phyloP scores from a whole-genome alignment of 2,888 invertebrate species.

The Catocala fraxini region DNA sequence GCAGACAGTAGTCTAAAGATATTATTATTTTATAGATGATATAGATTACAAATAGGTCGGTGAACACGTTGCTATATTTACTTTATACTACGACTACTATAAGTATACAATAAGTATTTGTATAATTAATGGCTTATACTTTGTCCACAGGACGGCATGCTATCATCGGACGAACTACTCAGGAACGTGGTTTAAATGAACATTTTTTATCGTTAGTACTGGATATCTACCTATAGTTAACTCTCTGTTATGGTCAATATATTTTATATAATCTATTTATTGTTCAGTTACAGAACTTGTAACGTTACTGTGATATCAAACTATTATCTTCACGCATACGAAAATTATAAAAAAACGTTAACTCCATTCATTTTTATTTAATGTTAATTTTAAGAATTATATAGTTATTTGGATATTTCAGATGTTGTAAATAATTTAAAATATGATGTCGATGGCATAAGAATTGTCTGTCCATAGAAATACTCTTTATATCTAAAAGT shows the following conservation, averaged over 20 bases:
- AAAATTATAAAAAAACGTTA: slow-evolving; percentile 50
- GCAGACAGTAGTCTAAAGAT: too few species aligned
- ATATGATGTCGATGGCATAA: slow-evolving; percentile 66
- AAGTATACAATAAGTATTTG: not conserved
- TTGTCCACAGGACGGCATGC: slow-evolving; percentile 85
- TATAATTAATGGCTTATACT: slow-evolving; percentile 8
- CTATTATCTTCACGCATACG: slow-evolving; percentile 53
- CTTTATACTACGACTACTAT: too few species aligned
- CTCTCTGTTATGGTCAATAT: slow-evolving; percentile 56
- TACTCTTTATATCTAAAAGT: slow-evolving; percentile 58
- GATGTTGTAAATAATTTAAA: slow-evolving; percentile 74
- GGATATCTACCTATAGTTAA: slow-evolving; percentile 56
- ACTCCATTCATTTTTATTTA: slow-evolving; percentile 34
- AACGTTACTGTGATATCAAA: slow-evolving; percentile 82
- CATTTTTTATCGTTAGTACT: slow-evolving; percentile 48
- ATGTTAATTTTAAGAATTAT: slow-evolving; percentile 40
- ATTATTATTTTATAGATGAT: too few species aligned
- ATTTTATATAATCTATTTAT: slow-evolving; percentile 58
- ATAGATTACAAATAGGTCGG: too few species aligned
- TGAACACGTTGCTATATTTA: too few species aligned
- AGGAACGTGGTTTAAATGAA: slow-evolving; percentile 76
- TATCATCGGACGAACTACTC: slow-evolving; percentile 86
- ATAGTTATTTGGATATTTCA: slow-evolving; percentile 53
- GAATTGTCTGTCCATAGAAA: slow-evolving; percentile 71
- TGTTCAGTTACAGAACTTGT: slow-evolving; percentile 59